A percentile compares a stretch with the other conserved stretches of the same genome.
Evolutionary conservation across 2,888 invertebrate species (phyloP).

Genomic region (Gastracanthus pulcherrimus): DNA sequence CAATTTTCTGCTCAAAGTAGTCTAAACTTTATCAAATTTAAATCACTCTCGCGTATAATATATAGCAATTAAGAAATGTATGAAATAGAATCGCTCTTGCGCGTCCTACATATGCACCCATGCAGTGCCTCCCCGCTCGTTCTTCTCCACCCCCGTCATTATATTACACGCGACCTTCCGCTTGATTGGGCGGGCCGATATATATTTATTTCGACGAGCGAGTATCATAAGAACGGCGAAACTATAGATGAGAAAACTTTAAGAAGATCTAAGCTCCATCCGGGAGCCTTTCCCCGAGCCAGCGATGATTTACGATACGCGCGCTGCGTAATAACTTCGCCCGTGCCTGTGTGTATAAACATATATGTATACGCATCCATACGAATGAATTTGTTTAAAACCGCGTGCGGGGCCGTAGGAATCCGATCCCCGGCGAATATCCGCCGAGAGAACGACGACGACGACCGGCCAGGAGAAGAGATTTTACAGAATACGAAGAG

Average conservation of each 20-base stretch:
- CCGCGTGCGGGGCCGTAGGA: conserved; percentile 51
- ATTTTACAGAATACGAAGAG: conserved; percentile 70
- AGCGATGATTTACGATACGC: conserved; percentile 45
- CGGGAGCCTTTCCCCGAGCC: not conserved
- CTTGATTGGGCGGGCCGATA: conserved; percentile 36
- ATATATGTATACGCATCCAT: not conserved
- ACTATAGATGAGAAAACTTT: conserved; percentile 55
- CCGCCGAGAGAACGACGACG: not conserved
- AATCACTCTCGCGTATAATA: not conserved
- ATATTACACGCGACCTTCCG: conserved; percentile 53
- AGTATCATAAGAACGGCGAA: conserved; percentile 13
- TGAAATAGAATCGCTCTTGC: no score
- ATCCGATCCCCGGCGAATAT: conserved; percentile 43
- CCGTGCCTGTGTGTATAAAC: not conserved
- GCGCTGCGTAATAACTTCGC: not conserved
- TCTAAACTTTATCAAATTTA: no score
- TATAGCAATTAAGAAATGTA: not conserved
- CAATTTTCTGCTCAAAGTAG: no score
- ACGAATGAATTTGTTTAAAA: conserved; percentile 65
- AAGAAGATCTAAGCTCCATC: not conserved
- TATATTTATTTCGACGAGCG: conserved; percentile 33
- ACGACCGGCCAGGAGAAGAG: conserved; percentile 59
- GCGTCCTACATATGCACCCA: not conserved
- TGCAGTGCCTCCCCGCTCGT: not conserved
- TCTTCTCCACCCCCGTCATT: not conserved